Conservation (phyloP, 2,113 vertebrate genomes). For the Pelobates fuscus region DNA sequence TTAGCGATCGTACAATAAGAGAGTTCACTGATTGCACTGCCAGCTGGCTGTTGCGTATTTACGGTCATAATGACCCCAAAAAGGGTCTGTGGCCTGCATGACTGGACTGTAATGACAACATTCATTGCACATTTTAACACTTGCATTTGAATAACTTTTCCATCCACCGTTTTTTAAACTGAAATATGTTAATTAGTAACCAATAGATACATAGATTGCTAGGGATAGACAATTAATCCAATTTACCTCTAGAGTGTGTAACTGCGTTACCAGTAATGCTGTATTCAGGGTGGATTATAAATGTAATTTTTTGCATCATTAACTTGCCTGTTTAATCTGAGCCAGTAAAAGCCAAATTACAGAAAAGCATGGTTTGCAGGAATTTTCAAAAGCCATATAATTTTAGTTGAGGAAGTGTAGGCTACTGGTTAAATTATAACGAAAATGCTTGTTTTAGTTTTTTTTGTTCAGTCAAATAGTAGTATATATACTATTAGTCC, state of each 20-base stretch:
- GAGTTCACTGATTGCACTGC: constrained; percentile 54
- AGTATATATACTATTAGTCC: constrained; percentile 22
- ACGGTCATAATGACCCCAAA: constrained; percentile 39
- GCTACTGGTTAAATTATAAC: constrained; percentile 47
- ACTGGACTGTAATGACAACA: constrained; percentile 44
- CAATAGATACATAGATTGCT: constrained; percentile 83
- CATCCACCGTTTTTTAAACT: constrained; percentile 70
- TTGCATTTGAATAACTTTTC: constrained; percentile 55
- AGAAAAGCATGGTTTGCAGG: constrained; percentile 54
- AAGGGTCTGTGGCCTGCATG: constrained; percentile 40
- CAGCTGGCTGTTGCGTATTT: constrained; percentile 50
- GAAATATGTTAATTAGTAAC: constrained; percentile 85
- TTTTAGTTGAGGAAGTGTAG: constrained; percentile 16
- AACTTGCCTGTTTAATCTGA: constrained; percentile 73
- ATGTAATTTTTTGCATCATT: constrained; percentile 81
- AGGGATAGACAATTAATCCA: constrained; percentile 94
- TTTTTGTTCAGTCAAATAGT: constrained; percentile 15
- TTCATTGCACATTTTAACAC: constrained; percentile 53
- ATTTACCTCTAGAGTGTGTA: constrained; percentile 84
- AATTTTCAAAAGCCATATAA: constrained; percentile 31
- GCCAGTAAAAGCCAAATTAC: constrained; percentile 72
- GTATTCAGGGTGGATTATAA: constrained; percentile 78
- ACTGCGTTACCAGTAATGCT: constrained; percentile 75
- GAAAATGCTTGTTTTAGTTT: neutral
- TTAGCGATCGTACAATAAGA: constrained; percentile 52